Evolutionary conservation across 2,113 vertebrate genomes (phyloP), one percentile per base, ranked within the genome.

Genomic region (Psilopogon haemacephalus): DNA sequence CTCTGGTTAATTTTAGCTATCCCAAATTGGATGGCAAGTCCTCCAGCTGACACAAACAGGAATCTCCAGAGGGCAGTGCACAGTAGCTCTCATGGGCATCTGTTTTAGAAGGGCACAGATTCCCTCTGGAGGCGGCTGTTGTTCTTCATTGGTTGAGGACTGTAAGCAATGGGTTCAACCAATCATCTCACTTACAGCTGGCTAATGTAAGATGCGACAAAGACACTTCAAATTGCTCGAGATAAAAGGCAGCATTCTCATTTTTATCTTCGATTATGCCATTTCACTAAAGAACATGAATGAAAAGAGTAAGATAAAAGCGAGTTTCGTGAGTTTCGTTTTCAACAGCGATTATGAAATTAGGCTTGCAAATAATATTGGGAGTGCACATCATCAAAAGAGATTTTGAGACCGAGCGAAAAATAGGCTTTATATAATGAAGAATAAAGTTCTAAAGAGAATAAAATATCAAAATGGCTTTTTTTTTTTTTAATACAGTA

Each of bases 291-390:
- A 74, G 14, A 83, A 50, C 13, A 37, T 40, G 72, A 84, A 81
- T 77, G 65, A 56, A 87, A 89, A 77, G 10, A 73, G 20, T 33
- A 84, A 76, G 60, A 89, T 60, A 78, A 77, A 92, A 83, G 69
- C 37, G 70, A 48, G 21, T 77, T 71, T 52, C 91, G 73, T 88
- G 52, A 16, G 17, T 73, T 91, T 91, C 16, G 83, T 87, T 94
- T 94, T 72, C 73, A 90, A 64, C 20, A 69, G 52, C 74, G 68
- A 76, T 90, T 60, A 88, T 48, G 54, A 83, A 93, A 89, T 83
- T 75, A 74, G 48, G 79, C 80, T 54, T 74, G 40, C n/a, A 81
- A 89, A 62, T 88, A 86, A 78, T 33, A 90, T 7, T 82, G 55
- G 33, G 27, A 83, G 40, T 32, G 21, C 8, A 67, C 16, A 69